These are phyloP conservation scores for Passer montanus DNA, from an alignment of 2,113 vertebrate species.

Conservation along the genomic window DNA sequence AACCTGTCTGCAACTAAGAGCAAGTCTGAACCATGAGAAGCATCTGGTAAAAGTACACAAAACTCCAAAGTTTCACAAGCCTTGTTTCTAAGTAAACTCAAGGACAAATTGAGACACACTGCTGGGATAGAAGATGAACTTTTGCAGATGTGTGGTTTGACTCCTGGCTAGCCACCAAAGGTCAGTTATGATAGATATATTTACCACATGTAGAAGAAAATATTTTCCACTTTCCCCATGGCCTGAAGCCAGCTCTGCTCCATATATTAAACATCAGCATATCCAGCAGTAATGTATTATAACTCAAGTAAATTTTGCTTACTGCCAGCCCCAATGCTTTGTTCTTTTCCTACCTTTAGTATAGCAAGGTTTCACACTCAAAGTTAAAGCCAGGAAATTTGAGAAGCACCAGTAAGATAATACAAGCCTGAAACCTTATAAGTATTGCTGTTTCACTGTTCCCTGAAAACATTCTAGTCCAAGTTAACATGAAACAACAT, in stretches of 20 bases:
- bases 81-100: not conserved
- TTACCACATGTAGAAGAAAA: not conserved
- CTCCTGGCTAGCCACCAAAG: constrained; percentile 7
- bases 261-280: not conserved
- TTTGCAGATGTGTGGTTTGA: not conserved
- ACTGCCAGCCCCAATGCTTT: not conserved
- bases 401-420: not conserved
- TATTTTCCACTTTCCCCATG: not conserved
- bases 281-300: not conserved
- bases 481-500: not conserved
- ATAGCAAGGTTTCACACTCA: fast-evolving
- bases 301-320: not conserved
- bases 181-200: not conserved
- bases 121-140: not conserved
- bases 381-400: not conserved
- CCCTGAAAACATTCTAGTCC: not conserved
- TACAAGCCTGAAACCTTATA: not conserved
- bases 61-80: not conserved
- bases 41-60: not conserved
- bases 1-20: not conserved
- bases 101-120: not conserved
- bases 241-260: not conserved
- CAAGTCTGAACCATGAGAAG: not conserved
- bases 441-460: not conserved
- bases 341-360: not conserved